Conservation (phyloP, 2,888 invertebrate species). For the Ochropleura leucogaster region DNA sequence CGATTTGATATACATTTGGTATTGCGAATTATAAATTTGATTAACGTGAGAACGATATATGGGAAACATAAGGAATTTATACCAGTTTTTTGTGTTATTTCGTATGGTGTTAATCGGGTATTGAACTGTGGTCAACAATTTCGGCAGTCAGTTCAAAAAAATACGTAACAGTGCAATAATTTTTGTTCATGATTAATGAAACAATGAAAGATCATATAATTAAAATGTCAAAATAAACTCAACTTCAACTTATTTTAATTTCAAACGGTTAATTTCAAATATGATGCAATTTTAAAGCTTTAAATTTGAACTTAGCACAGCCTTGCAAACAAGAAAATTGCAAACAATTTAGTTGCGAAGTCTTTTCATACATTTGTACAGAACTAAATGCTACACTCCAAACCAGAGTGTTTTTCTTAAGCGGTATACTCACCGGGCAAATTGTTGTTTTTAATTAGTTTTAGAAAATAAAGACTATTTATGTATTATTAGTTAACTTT, state of each 20-base stretch:
- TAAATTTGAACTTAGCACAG: background rate
- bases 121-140: constrained; percentile 52
- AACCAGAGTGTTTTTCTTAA: constrained; percentile 15
- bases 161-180: background rate
- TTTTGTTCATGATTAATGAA: background rate
- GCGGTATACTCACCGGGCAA: constrained; percentile 1
- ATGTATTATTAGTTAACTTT: background rate
- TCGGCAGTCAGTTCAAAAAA: constrained; percentile 17
- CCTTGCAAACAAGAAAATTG: constrained; percentile 19
- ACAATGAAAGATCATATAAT: background rate
- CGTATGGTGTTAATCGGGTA: constrained; percentile 54
- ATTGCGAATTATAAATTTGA: constrained; percentile 84
- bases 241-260: background rate
- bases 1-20: constrained; percentile 82
- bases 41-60: constrained; percentile 83
- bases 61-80: constrained; percentile 72
- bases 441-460: background rate
- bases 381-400: constrained; percentile 30
- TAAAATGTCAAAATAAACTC: background rate
- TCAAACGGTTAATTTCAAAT: background rate
- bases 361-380: constrained; percentile 16
- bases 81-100: constrained; percentile 45
- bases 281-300: background rate
- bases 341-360: constrained; percentile 32
- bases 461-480: background rate